phyloP scores from a whole-genome alignment of 2,113 vertebrate genomes.

The Saguinus midas region DNA sequence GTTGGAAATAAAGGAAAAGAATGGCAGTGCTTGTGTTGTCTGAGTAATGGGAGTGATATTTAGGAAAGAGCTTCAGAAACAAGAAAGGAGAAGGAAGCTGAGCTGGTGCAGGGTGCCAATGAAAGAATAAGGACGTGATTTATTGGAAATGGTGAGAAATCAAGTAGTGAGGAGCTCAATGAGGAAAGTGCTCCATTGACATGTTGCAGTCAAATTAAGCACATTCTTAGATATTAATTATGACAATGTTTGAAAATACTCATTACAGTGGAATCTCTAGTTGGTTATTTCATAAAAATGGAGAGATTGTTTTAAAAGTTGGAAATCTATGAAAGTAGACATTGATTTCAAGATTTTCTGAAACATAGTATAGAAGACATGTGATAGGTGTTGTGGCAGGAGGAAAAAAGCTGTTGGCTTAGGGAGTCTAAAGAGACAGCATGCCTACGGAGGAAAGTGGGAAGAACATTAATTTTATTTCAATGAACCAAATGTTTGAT shows the following conservation, averaged over 20 bases:
- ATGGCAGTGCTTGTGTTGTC: background rate
- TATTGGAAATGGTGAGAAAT: background rate
- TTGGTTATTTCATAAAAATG: background rate
- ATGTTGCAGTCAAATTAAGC: background rate
- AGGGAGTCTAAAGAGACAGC: background rate
- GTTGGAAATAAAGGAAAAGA: background rate
- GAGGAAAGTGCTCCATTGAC: background rate
- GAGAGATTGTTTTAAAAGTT: background rate
- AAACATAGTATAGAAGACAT: background rate
- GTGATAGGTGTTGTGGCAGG: background rate
- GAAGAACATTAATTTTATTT: slow-evolving; percentile 57
- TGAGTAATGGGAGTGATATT: background rate
- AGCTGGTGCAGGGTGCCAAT: background rate
- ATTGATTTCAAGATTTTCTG: background rate
- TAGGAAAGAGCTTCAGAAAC: background rate
- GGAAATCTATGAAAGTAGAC: background rate
- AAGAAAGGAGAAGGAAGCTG: background rate
- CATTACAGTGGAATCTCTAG: background rate
- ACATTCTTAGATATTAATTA: background rate
- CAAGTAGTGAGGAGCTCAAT: background rate
- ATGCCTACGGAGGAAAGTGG: background rate
- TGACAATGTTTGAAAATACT: slow-evolving; percentile 28
- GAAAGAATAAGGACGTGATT: background rate
- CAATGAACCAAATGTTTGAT: slow-evolving; percentile 66
- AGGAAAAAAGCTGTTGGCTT: background rate